A percentile compares a stretch with the other conserved stretches of the same genome.
Conservation (phyloP, 1,140 invertebrate species). For the Melipona quadrifasciata region DNA sequence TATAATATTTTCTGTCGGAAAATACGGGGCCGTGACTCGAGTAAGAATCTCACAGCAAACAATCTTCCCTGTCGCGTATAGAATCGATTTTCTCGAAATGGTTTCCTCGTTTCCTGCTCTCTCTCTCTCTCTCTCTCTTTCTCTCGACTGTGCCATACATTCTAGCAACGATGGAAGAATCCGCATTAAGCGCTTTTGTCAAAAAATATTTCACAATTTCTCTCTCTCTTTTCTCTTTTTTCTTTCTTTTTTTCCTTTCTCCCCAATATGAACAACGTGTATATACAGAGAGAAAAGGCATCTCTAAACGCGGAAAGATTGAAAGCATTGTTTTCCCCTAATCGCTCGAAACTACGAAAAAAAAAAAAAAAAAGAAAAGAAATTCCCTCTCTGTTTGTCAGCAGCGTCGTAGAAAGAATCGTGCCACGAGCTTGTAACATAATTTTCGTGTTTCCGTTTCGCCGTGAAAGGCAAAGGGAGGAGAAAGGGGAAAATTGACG, state of each 20-base stretch:
- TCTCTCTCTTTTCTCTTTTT: too few species aligned
- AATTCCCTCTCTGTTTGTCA: neutral
- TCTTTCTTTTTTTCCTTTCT: neutral
- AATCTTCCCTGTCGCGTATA: neutral
- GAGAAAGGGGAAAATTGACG: neutral
- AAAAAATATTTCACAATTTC: neutral
- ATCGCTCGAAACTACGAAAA: neutral
- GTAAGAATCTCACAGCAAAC: neutral
- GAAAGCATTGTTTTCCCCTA: neutral
- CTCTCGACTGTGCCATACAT: neutral
- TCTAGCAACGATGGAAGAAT: neutral
- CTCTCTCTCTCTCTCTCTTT: too few species aligned
- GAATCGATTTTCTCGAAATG: conserved; percentile 6
- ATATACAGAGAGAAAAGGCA: neutral
- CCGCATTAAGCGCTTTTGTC: neutral
- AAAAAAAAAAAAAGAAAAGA: too few species aligned
- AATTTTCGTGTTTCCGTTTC: neutral
- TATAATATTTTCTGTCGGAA: conserved; percentile 11
- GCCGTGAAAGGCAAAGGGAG: neutral
- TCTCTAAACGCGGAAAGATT: neutral
- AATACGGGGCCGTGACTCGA: neutral
- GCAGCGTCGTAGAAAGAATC: neutral
- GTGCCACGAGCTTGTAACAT: neutral
- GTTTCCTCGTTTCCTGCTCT: neutral
- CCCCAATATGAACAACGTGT: neutral